phyloP scores from a whole-genome alignment of 53 echinoderm and acorn worm species.

The Hippasteria phrygiana region DNA sequence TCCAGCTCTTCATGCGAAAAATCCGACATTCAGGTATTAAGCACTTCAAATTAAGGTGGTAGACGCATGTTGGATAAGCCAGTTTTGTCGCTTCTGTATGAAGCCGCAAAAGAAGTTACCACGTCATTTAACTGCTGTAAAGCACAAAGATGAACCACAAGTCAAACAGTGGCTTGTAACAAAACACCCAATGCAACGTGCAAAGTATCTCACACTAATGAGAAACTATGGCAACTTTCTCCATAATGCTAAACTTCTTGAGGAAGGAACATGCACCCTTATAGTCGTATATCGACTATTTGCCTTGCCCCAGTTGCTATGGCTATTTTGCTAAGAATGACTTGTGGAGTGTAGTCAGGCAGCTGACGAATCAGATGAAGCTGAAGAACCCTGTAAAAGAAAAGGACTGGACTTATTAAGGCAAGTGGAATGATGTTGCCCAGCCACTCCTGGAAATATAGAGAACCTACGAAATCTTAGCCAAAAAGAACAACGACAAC shows the following conservation, averaged over 20 bases:
- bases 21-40: slow-evolving; percentile 49
- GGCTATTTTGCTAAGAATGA: slow-evolving; percentile 73
- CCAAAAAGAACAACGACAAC: slow-evolving; percentile 62
- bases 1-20: slow-evolving; percentile 50
- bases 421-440: slow-evolving; percentile 65
- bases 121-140: slow-evolving; percentile 55
- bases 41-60: slow-evolving; percentile 28
- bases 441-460: slow-evolving; percentile 53
- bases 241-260: slow-evolving; percentile 65
- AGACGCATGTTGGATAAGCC: slow-evolving; percentile 72
- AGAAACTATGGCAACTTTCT: slow-evolving; percentile 75
- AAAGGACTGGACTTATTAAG: slow-evolving; percentile 43
- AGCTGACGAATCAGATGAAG: slow-evolving; percentile 21
- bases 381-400: slow-evolving; percentile 41
- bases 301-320: slow-evolving; percentile 73
- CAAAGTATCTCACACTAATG: slow-evolving; percentile 51
- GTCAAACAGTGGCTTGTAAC: slow-evolving; percentile 44
- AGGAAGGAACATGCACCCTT: slow-evolving; percentile 69
- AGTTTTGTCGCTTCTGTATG: slow-evolving; percentile 67
- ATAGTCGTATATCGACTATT: slow-evolving; percentile 69
- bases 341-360: slow-evolving; percentile 72
- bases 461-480: slow-evolving; percentile 64
- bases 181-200: slow-evolving; percentile 54
- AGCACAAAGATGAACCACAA: slow-evolving; percentile 42
- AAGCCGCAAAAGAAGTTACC: slow-evolving; percentile 74